Evolutionary conservation across 2,797 vertebrate genomes (phyloP), one percentile per base, ranked within the genome.

Genomic region (Clarias laeviceps): DNA sequence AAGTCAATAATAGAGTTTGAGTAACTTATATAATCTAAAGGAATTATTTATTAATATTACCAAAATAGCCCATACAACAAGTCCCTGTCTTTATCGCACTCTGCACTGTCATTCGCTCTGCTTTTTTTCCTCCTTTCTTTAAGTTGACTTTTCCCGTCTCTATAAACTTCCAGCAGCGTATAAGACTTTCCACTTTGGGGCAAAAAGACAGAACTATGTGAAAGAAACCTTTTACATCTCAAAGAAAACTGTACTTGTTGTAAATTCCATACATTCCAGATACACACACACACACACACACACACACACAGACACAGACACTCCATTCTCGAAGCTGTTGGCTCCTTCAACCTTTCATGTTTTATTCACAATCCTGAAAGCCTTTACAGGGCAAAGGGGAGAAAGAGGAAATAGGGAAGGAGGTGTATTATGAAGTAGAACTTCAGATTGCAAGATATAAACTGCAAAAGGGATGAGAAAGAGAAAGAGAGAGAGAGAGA

Each of bases 351-450:
- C 24, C 54, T 24, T 56, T 37, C 66, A 72, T 72, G 57, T 40
- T 83, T 74, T 83, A 73, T 83, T 81, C 64, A 81, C 80, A 50
- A 5, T 24, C n/a, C 64, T 34, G 50, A 82, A 69, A 57, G 29
- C 24, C 50, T 34, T 82, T 66, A 11, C 29, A 40, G 82, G 18
- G 61, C 57, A 73, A 83, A n/a, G 32, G 82, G 17, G 5, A 29
- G 7, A 17, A 15, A 74, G 1, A 37, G 29, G 22, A 27, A 29
- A 87, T 69, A 15, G 78, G 83, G 61, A 76, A 3, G 29, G 78
- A 62, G 4, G 22, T 61, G 14, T 78, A 45, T 78, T 57, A 77
- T 8, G 54, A 77, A 56, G 54, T 56, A 76, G 54, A 32, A 29
- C 54, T 76, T 32, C 27, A 56, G 17, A 32, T 12, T 20, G 73